Base-by-base conservation (phyloP, 2,888 invertebrate genomes). In the Dusona sp. region DNA sequence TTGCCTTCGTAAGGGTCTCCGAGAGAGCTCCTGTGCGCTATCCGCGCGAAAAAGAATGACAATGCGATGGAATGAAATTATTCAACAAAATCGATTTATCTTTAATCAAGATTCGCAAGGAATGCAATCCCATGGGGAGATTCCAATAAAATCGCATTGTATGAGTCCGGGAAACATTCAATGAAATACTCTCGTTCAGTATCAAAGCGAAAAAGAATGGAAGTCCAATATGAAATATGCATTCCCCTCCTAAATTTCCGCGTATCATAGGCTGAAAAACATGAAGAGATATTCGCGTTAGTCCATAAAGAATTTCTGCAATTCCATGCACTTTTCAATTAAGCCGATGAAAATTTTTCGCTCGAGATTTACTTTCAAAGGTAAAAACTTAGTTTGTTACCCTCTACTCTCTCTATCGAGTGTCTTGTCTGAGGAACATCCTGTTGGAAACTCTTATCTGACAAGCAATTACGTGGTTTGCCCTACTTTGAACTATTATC, bases 391-490 rank as follows among this genome's bases (percentile, higher is more conserved):
- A 29, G 29, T 61, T 61, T 16, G 25, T 61, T 61, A 29, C 6
- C 57, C 25, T 61, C 29, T 16, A 29, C 29, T 61, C 61, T 61
- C 61, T 61, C 25, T 7, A 61, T 61, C 61, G 25, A 61, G 13
- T 25, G 61, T 61, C 61, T 61, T 25, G 61, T 61, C 29, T 4
- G 29, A 16, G 29, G 29, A 61, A 61, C 61, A 61, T 61, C 61
- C 57, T 29, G 61, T 16, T 61, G 61, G 61, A 61, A 42, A 22
- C 45, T 75, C 61, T 64, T 64, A 75, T 75, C 75, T 9, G 64
- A 75, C 75, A 64, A 45, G 61, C 36, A 75, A 9, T 64, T 74
- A 38, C 61, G 38, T 64, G 25, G 42, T 38, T 61, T 25, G 64
- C 25, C 25, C 36, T 45, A 42, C 54, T 61, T 36, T 42, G 33